Base-by-base conservation (phyloP, 2,797 vertebrate genomes). In the Pseudopleuronectes americanus region DNA sequence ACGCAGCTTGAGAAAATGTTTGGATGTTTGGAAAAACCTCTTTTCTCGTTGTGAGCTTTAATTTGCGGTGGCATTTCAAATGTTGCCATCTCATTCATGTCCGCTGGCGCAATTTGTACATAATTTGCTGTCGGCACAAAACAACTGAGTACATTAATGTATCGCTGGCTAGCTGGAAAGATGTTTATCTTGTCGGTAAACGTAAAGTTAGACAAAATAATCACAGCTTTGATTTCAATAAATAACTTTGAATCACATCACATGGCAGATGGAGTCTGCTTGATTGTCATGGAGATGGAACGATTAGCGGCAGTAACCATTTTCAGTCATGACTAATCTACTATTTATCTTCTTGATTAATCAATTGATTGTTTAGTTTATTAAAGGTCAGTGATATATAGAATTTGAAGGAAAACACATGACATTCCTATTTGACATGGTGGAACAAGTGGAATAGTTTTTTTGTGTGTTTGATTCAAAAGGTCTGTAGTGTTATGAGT, bases 1-100 rank as follows among this genome's bases (percentile, higher is more conserved):
- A 70, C 1, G 7, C 58, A 71, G 63, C 45, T 58, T 19, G 47
- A 24, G 23, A 65, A 77, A 64, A 58, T 55, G n/a, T 71, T 61
- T 68, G 77, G 14, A 31, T 56, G 22, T 53, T 58, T 63, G 53
- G 19, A 45, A 45, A 45, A 45, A 45, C 17, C 19, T 45, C 17
- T 23, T 16, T 19, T 57, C 8, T 26, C 22, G 56, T 59, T 38
- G 17, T 22, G 64, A 47, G 21, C 16, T 38, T 36, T 61, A 58
- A 45, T 36, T 55, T 48, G 23, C 17, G 6, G 43, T 4, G 2
- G 17, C 16, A 3, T 52, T 36, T 53, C 12, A 5, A 14, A 55
- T 53, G 56, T 55, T 53, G 62, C 14, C 24, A 17, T 45, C 53
- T 68, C 21, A 36, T 61, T 64, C 0, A 2, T 49, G 38, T 51